Percentiles rank a stretch among this genome's conserved stretches.
Evolutionary conservation across 2,888 invertebrate species (phyloP).

Genomic region (Falcaria lacertinaria): DNA sequence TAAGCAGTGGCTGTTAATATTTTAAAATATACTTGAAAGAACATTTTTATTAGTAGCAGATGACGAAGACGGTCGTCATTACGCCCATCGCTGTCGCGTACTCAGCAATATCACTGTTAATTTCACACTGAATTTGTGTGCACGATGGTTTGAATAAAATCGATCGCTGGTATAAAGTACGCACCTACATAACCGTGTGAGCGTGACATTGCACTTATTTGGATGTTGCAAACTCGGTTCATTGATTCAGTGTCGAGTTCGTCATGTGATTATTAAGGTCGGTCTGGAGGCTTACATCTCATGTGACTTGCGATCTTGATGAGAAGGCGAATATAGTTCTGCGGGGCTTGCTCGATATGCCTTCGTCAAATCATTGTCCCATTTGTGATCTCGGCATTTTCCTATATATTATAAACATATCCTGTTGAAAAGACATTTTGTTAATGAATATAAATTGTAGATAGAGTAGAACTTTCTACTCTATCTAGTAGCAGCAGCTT

Average conservation of each 20-base stretch:
- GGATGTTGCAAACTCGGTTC: conserved; percentile 1
- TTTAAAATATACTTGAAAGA: too few relatives aligned
- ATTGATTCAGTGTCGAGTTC: conserved; percentile 1
- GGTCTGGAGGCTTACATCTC: neutral
- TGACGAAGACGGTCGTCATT: neutral
- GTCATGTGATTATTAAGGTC: neutral
- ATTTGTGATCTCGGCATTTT: too few relatives aligned
- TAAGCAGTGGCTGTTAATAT: too few relatives aligned
- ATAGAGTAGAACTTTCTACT: too few relatives aligned
- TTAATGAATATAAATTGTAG: too few relatives aligned
- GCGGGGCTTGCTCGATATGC: too few relatives aligned
- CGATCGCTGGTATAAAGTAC: conserved; percentile 33
- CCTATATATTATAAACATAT: too few relatives aligned
- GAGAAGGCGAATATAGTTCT: too few relatives aligned
- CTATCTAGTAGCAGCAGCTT: too few relatives aligned
- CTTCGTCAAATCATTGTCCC: too few relatives aligned
- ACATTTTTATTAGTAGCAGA: too few relatives aligned
- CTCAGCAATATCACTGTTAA: conserved; percentile 25
- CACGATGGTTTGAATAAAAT: conserved; percentile 37
- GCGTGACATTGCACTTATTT: conserved; percentile 32
- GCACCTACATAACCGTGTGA: conserved; percentile 30
- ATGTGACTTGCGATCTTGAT: neutral
- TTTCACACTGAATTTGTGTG: conserved; percentile 69
- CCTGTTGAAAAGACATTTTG: too few relatives aligned
- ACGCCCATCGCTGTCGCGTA: neutral